Evolutionary conservation across 2,888 invertebrate genomes (phyloP).

Genomic region (Caenorhabditis zanzibari): DNA sequence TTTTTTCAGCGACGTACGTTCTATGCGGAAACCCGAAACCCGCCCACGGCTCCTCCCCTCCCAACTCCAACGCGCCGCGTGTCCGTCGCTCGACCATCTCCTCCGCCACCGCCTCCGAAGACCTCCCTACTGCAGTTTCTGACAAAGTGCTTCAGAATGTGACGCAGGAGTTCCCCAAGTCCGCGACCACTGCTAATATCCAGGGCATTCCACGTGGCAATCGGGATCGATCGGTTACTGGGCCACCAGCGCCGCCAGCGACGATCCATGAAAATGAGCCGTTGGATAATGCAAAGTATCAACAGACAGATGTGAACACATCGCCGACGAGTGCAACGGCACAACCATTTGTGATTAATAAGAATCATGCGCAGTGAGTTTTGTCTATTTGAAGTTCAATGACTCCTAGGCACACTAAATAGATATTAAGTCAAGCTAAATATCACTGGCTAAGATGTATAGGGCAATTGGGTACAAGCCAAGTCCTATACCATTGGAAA

Average conservation of each 20-base stretch:
- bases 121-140: constrained; percentile 63
- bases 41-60: neutral
- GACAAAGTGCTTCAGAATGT: constrained; percentile 63
- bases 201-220: constrained; percentile 31
- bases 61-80: constrained; percentile 19
- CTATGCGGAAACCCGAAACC: constrained; percentile 63
- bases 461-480: too few relatives aligned
- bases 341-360: constrained; percentile 59
- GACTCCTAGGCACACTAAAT: neutral
- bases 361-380: constrained; percentile 49
- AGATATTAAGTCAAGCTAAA: too few relatives aligned
- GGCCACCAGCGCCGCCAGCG: constrained; percentile 25
- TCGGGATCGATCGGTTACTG: constrained; percentile 54
- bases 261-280: constrained; percentile 63
- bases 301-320: constrained; percentile 48
- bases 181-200: constrained; percentile 72
- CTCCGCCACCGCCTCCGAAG: constrained; percentile 26
- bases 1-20: constrained; percentile 64
- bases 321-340: constrained; percentile 18
- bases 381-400: neutral
- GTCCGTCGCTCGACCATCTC: constrained; percentile 65
- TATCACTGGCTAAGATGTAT: too few relatives aligned
- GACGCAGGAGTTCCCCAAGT: constrained; percentile 69
- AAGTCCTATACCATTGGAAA: too few relatives aligned
- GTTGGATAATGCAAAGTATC: constrained; percentile 72